Conservation (phyloP, 2,797 vertebrate genomes). For the Sus cebifrons region DNA sequence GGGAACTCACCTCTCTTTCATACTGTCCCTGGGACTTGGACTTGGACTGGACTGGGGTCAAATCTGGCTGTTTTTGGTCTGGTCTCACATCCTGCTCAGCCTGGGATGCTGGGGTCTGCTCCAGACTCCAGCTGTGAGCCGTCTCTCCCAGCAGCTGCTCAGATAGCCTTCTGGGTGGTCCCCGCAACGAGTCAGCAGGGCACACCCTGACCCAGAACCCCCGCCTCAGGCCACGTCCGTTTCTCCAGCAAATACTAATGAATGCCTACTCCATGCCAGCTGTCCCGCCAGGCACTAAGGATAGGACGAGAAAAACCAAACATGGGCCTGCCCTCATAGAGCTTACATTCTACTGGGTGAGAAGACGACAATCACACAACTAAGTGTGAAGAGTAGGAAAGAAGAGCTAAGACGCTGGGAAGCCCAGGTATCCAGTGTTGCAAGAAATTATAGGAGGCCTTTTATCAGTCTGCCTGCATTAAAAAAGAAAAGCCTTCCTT, state of each 20-base stretch:
- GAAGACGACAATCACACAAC: not conserved
- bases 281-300: not conserved
- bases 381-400: not conserved
- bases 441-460: not conserved
- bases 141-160: not conserved
- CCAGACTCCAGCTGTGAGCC: not conserved
- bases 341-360: not conserved
- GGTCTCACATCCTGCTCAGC: not conserved
- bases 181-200: not conserved
- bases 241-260: not conserved
- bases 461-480: too few species aligned
- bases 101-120: not conserved
- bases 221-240: not conserved
- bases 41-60: not conserved
- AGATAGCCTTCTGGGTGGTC: not conserved
- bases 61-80: not conserved
- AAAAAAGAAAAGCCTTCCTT: not conserved
- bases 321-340: not conserved
- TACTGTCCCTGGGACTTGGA: not conserved
- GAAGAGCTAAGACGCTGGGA: not conserved
- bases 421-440: not conserved
- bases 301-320: not conserved
- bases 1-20: too few species aligned
- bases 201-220: not conserved
- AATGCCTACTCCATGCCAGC: not conserved